Conservation (phyloP, 2,888 invertebrate genomes). For the Lasioglossum marginatum region DNA sequence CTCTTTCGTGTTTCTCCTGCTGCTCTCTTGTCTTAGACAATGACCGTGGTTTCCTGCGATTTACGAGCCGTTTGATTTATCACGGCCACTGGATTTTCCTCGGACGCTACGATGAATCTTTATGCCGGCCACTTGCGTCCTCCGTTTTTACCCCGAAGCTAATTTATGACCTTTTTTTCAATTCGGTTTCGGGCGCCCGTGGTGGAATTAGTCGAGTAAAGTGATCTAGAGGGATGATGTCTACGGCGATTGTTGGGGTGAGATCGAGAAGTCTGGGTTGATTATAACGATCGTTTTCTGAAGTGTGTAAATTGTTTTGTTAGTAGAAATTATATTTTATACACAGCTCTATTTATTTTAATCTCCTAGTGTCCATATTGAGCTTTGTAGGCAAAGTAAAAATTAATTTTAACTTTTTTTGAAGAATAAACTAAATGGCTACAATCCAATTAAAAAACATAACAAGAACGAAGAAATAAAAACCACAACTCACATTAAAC, state of each 20-base stretch:
- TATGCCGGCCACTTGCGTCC: not conserved
- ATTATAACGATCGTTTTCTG: not conserved
- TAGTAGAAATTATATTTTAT: not conserved
- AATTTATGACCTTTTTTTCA: conserved; percentile 1
- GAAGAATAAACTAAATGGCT: not conserved
- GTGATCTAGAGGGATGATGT: not conserved
- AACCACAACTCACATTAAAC: no score
- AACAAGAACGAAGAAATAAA: not conserved
- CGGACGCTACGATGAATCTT: not conserved
- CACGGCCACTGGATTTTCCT: conserved; percentile 2
- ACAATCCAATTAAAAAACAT: not conserved
- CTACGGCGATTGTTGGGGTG: not conserved
- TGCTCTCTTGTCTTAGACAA: conserved; percentile 29
- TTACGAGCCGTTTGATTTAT: conserved; percentile 31
- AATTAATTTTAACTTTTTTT: not conserved
- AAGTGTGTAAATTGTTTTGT: not conserved
- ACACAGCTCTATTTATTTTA: no score
- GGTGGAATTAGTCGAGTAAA: not conserved
- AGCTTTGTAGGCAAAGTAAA: not conserved
- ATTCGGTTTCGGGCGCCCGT: not conserved
- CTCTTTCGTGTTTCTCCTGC: not conserved
- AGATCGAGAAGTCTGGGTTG: not conserved
- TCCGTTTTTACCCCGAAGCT: not conserved
- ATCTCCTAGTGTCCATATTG: no score
- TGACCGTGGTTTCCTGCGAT: conserved; percentile 4